These are phyloP conservation scores for Euglossa dilemma DNA, from an alignment of 1,140 invertebrate genomes.

Conservation along the genomic window DNA sequence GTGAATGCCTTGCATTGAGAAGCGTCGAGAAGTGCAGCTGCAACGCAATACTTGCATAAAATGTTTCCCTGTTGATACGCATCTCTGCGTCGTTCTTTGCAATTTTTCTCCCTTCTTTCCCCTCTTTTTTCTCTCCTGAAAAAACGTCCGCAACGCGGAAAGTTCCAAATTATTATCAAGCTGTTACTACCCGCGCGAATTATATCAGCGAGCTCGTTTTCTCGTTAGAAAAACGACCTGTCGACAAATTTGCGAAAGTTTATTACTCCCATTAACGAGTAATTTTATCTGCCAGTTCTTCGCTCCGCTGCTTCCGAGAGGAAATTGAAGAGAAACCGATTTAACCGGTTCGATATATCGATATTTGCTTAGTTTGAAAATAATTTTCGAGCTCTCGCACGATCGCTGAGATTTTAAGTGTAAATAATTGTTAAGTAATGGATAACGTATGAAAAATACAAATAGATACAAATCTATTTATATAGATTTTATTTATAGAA, in stretches of 20 bases:
- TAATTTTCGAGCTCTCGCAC: too few relatives aligned
- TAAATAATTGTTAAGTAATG: too few relatives aligned
- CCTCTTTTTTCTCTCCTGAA: background rate
- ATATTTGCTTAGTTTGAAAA: too few relatives aligned
- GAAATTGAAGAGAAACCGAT: too few relatives aligned
- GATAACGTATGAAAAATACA: too few relatives aligned
- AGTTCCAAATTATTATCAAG: background rate
- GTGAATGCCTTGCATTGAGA: constrained; percentile 69
- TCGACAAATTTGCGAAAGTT: background rate
- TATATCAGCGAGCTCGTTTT: background rate
- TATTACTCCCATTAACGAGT: background rate
- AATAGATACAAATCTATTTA: too few relatives aligned
- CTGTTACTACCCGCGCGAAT: background rate
- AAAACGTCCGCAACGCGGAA: background rate
- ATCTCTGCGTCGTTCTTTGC: background rate
- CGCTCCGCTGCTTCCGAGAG: background rate
- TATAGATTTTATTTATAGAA: too few relatives aligned
- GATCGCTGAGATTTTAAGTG: too few relatives aligned
- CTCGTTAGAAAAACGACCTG: background rate
- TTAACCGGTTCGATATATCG: too few relatives aligned
- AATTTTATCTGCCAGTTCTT: background rate
- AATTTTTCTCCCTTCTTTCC: background rate
- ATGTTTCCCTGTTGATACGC: constrained; percentile 26
- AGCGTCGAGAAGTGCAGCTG: constrained; percentile 48
- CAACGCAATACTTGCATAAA: constrained; percentile 21